phyloP scores from a whole-genome alignment of 2,113 vertebrate genomes.

The Crotophaga sulcirostris region DNA sequence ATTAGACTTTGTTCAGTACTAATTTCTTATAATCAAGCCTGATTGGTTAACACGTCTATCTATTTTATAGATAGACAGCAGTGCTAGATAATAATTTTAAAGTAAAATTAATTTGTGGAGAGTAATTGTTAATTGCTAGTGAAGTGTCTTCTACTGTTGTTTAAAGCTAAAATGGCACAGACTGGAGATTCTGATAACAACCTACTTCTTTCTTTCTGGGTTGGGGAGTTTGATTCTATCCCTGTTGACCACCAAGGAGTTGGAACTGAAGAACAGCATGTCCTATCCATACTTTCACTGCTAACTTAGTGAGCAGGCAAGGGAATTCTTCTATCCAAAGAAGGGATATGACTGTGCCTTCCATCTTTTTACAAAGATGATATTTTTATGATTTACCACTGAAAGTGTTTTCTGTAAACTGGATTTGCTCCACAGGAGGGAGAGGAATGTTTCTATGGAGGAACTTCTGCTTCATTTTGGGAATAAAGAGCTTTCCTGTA shows the following conservation, averaged over 20 bases:
- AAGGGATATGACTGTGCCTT: neutral
- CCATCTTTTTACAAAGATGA: neutral
- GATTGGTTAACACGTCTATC: too few relatives aligned
- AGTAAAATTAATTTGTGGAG: neutral
- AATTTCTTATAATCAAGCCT: neutral
- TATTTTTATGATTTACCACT: neutral
- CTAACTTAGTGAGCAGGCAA: neutral
- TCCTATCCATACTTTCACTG: neutral
- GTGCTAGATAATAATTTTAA: neutral
- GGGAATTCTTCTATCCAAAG: neutral
- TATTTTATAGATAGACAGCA: neutral
- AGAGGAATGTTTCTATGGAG: neutral
- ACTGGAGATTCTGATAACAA: neutral
- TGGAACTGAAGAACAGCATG: neutral
- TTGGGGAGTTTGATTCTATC: neutral
- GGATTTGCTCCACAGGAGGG: neutral
- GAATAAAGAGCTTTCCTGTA: neutral
- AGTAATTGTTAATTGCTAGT: neutral
- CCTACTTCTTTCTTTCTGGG: neutral
- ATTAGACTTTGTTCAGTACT: neutral
- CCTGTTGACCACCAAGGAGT: neutral
- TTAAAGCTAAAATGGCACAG: neutral
- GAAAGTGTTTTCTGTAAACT: neutral
- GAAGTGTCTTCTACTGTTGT: neutral
- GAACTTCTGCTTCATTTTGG: neutral